phyloP scores from a whole-genome alignment of 2,797 vertebrate genomes.

The Simalia tracyae region DNA sequence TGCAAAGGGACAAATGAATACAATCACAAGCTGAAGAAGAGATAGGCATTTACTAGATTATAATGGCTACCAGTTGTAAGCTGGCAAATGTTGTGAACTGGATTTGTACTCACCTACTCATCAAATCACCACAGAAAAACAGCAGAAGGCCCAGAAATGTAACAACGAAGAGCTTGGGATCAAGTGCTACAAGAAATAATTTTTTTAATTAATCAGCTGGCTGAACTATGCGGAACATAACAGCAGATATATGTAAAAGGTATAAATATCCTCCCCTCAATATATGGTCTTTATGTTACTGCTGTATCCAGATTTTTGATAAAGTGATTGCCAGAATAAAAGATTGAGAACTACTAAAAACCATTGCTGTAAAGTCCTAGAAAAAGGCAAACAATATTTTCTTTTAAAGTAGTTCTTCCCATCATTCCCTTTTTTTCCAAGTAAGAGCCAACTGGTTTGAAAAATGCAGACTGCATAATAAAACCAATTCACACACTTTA shows the following conservation, averaged over 20 bases:
- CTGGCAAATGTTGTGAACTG: neutral
- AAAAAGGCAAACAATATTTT: neutral
- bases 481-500: neutral
- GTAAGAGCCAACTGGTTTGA: neutral
- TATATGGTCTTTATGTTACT: neutral
- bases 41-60: neutral
- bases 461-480: neutral
- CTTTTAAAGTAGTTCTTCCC: neutral
- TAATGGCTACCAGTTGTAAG: neutral
- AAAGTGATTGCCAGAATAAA: neutral
- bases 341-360: neutral
- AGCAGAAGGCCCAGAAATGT: constrained; percentile 85
- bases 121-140: constrained; percentile 85
- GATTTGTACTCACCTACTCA: constrained; percentile 86
- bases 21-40: neutral
- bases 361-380: neutral
- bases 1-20: neutral
- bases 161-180: constrained; percentile 85
- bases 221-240: neutral
- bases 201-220: neutral
- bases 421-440: neutral
- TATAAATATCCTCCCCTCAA: neutral
- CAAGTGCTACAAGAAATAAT: constrained; percentile 80
- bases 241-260: neutral
- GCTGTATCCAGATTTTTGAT: neutral